These are phyloP conservation scores for Philereme vetulata DNA, from an alignment of 2,888 invertebrate species.

Conservation along the genomic window DNA sequence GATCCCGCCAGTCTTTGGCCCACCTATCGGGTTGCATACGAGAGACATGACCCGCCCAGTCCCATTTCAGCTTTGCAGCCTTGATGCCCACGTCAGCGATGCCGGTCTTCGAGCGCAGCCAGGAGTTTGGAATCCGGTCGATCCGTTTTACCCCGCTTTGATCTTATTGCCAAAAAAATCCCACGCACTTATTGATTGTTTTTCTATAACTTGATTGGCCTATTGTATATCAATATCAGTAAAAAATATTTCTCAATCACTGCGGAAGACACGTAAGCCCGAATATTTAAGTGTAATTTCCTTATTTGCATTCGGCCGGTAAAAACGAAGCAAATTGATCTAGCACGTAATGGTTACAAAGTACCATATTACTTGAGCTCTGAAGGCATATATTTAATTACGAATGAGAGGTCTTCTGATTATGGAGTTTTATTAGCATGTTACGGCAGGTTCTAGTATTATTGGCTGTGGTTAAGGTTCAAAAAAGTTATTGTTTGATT, in stretches of 20 bases:
- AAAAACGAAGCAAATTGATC: not conserved
- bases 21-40: no score
- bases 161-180: no score
- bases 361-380: conserved; percentile 1
- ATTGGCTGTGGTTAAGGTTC: conserved; percentile 16
- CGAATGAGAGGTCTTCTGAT: conserved; percentile 8
- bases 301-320: not conserved
- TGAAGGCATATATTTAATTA: not conserved
- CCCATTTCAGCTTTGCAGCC: no score
- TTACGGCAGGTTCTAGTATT: conserved; percentile 13
- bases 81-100: no score
- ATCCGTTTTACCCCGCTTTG: no score
- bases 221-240: no score
- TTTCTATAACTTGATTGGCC: no score
- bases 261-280: conserved; percentile 6
- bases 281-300: conserved; percentile 7
- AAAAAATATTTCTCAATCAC: conserved; percentile 6
- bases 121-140: no score
- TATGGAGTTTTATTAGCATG: conserved; percentile 13
- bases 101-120: no score
- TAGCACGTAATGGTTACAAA: not conserved
- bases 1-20: no score
- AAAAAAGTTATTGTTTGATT: conserved; percentile 30
- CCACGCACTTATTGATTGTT: no score
- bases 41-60: no score